Evolutionary conservation across 2,113 vertebrate species (phyloP).

Genomic region (Chrysochloris asiatica): DNA sequence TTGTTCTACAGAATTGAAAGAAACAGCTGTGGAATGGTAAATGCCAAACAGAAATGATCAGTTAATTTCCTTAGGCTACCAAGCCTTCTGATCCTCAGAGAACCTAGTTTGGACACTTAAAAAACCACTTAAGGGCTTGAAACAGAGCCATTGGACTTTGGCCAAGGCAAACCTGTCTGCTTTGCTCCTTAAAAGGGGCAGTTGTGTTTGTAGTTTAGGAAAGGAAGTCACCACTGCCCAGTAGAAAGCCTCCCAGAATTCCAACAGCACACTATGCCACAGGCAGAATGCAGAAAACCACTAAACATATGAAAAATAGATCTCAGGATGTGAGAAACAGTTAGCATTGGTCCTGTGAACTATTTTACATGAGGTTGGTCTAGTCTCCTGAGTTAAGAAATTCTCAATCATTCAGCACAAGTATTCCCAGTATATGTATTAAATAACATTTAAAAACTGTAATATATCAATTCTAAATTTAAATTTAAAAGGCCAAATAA

Average conservation of each 20-base stretch:
- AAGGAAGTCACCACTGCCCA: slow-evolving; percentile 71
- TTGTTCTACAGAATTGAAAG: slow-evolving; percentile 19
- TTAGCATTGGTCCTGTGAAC: background rate
- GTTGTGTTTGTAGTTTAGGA: slow-evolving; percentile 67
- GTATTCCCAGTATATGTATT: background rate
- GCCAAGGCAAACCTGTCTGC: slow-evolving; percentile 74
- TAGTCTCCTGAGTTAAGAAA: background rate
- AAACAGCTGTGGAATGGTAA: slow-evolving; percentile 62
- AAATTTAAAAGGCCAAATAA: slow-evolving; percentile 5
- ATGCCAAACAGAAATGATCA: slow-evolving; percentile 54
- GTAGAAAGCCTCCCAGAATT: slow-evolving; percentile 60
- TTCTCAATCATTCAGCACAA: background rate
- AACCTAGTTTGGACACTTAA: slow-evolving; percentile 40
- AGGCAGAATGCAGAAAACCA: slow-evolving; percentile 12
- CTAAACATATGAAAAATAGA: slow-evolving; percentile 58
- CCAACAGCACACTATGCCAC: background rate
- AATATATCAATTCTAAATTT: slow-evolving; percentile 44
- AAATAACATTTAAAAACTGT: background rate
- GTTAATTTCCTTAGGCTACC: slow-evolving; percentile 71
- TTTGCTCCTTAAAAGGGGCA: slow-evolving; percentile 74
- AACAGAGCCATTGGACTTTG: slow-evolving; percentile 16
- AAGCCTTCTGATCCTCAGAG: slow-evolving; percentile 54
- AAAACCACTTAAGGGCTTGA: slow-evolving; percentile 67
- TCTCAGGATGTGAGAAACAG: background rate
- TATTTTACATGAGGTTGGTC: background rate